Evolutionary conservation across 2,888 invertebrate species (phyloP).

Genomic region (Eudasyphora cyanicolor): DNA sequence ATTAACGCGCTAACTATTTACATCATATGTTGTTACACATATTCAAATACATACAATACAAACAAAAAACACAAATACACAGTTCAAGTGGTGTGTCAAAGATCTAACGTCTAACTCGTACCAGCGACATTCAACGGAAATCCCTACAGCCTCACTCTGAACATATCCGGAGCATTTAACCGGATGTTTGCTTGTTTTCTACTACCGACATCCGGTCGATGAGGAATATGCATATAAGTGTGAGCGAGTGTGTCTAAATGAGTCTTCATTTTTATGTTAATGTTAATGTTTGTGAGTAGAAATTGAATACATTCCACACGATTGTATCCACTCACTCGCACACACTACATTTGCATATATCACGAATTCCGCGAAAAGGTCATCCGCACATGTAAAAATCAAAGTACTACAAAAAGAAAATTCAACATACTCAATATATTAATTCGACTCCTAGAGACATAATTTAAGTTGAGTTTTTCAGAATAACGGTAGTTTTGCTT

Average conservation of each 20-base stretch:
- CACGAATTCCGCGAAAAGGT: too few species aligned
- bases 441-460: too few species aligned
- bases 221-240: background rate
- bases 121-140: background rate
- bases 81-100: background rate
- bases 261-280: background rate
- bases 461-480: too few species aligned
- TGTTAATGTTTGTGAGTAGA: background rate
- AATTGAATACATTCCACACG: background rate
- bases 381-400: too few species aligned
- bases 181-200: background rate
- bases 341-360: background rate
- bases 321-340: background rate
- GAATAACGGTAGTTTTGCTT: too few species aligned
- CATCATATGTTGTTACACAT: slow-evolving; percentile 20
- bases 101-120: background rate
- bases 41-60: background rate
- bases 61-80: background rate
- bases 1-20: slow-evolving; percentile 63
- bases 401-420: too few species aligned
- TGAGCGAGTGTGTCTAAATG: background rate
- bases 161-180: background rate
- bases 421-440: too few species aligned
- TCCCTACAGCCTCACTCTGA: background rate
- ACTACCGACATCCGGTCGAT: background rate